phyloP scores from a whole-genome alignment of 2,797 vertebrate genomes.

The Thripadectes ignobilis region DNA sequence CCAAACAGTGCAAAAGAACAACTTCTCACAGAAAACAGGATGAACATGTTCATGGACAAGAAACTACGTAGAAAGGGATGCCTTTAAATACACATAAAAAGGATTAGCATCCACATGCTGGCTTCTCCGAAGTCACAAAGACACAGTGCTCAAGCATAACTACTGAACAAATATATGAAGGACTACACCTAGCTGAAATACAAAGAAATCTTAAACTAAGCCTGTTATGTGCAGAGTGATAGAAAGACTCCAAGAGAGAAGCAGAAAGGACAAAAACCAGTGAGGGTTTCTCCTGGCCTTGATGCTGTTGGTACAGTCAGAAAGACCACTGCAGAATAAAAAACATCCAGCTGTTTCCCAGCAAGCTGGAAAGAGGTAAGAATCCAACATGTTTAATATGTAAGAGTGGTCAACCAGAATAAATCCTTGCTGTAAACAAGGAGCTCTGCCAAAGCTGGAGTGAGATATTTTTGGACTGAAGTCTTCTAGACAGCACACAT shows the following conservation, averaged over 20 bases:
- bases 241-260: conserved; percentile 24
- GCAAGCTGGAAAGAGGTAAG: neutral
- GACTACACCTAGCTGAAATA: neutral
- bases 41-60: neutral
- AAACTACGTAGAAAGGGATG: neutral
- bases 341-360: conserved; percentile 28
- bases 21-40: neutral
- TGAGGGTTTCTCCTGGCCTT: conserved; percentile 8
- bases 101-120: neutral
- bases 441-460: neutral
- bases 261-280: neutral
- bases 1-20: neutral
- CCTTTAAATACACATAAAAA: neutral
- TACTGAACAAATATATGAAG: neutral
- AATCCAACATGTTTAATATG: neutral
- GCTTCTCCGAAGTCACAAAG: neutral
- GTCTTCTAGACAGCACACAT: neutral
- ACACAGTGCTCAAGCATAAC: neutral
- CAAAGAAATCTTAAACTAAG: conserved; percentile 5
- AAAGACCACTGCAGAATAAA: conserved; percentile 9
- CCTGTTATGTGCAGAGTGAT: neutral
- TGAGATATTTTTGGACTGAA: neutral
- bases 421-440: neutral
- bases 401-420: neutral
- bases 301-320: neutral